Evolutionary conservation across 2,113 vertebrate genomes (phyloP).

Genomic region (Esox niger): DNA sequence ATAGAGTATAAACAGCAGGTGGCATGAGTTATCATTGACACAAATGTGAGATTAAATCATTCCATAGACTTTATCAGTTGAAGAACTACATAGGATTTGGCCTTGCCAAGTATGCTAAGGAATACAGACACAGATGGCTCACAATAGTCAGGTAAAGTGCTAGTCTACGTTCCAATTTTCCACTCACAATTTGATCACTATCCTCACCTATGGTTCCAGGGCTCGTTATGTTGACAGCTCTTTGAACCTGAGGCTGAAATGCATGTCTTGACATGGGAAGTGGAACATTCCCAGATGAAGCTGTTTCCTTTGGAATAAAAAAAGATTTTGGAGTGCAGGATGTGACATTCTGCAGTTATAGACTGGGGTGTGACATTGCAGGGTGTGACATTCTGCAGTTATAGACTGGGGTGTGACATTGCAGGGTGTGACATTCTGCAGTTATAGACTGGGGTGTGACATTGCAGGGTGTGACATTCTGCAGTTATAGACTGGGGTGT

Average conservation of each 20-base stretch:
- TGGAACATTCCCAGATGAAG: constrained; percentile 22
- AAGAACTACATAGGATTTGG: not conserved
- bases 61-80: not conserved
- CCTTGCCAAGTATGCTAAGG: not conserved
- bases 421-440: too few relatives aligned
- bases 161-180: not conserved
- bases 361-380: too few relatives aligned
- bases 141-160: too few relatives aligned
- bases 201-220: constrained; percentile 55
- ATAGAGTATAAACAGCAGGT: too few relatives aligned
- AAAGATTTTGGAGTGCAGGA: not conserved
- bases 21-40: too few relatives aligned
- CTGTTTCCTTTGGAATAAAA: constrained; percentile 41
- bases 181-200: not conserved
- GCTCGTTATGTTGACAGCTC: constrained; percentile 50
- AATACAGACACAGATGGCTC: not conserved
- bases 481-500: too few relatives aligned
- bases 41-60: not conserved
- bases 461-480: too few relatives aligned
- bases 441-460: too few relatives aligned
- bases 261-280: constrained; percentile 45
- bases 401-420: too few relatives aligned
- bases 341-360: constrained; percentile 6
- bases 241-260: constrained; percentile 44
- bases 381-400: too few relatives aligned